Evolutionary conservation across 2,888 invertebrate genomes (phyloP).

Genomic region (Meteorus colon): DNA sequence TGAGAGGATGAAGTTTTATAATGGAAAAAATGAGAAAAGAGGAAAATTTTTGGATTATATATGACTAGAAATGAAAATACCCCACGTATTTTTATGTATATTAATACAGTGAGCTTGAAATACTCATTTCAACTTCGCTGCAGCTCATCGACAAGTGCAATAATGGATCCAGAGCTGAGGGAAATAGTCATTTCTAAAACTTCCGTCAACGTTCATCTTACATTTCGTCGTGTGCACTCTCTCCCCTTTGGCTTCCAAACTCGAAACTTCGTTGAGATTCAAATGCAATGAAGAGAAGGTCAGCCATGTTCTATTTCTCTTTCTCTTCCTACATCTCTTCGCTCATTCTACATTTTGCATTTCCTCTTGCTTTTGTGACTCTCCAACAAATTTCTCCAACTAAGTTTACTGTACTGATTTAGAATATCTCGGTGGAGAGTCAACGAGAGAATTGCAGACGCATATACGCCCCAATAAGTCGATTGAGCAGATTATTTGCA

Average conservation of each 20-base stretch:
- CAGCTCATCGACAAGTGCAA: slow-evolving; percentile 2
- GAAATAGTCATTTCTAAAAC: slow-evolving; percentile 17
- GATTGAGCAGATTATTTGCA: not conserved
- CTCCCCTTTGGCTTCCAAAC: not conserved
- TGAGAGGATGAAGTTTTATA: too few relatives aligned
- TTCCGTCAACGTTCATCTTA: not conserved
- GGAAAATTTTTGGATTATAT: not conserved
- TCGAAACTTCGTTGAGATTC: slow-evolving; percentile 20
- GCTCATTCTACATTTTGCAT: not conserved
- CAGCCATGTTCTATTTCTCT: slow-evolving; percentile 8
- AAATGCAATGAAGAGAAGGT: slow-evolving; percentile 23
- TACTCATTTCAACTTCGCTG: slow-evolving; percentile 18
- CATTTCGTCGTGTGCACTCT: slow-evolving; percentile 2
- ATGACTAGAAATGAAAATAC: not conserved
- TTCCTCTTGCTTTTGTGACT: not conserved
- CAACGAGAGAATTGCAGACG: not conserved
- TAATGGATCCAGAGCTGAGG: not conserved
- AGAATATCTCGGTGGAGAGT: not conserved
- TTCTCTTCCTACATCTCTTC: not conserved
- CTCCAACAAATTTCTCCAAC: slow-evolving; percentile 4
- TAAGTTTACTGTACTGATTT: slow-evolving; percentile 18
- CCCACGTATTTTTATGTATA: not conserved
- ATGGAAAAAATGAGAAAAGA: too few relatives aligned
- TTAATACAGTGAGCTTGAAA: not conserved
- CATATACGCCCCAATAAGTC: not conserved